phyloP scores from a whole-genome alignment of 2,797 vertebrate genomes.

The Sciurus carolinensis region DNA sequence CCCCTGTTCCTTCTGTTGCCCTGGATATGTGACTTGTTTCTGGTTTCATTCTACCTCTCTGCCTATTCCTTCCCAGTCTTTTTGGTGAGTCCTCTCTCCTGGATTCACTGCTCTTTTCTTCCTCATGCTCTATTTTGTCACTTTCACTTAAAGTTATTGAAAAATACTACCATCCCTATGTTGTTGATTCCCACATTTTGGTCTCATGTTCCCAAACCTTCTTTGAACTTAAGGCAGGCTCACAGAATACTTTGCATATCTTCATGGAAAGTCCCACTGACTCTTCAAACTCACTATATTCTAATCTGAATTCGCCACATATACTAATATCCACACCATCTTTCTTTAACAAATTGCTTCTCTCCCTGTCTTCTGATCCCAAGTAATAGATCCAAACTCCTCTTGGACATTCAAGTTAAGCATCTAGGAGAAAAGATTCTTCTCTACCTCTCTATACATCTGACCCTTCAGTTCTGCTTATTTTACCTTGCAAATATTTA shows the following conservation, averaged over 20 bases:
- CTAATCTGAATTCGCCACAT: neutral
- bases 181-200: neutral
- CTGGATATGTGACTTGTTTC: neutral
- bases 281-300: neutral
- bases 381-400: neutral
- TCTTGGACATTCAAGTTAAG: neutral
- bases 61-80: neutral
- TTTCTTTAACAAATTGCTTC: neutral
- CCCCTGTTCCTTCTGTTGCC: neutral
- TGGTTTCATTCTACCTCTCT: neutral
- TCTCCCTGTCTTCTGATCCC: neutral
- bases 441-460: neutral
- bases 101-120: neutral
- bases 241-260: neutral
- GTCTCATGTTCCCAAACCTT: neutral
- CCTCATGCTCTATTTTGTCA: neutral
- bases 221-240: constrained; percentile 19
- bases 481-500: constrained; percentile 34
- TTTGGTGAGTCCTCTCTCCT: neutral
- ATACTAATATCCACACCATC: neutral
- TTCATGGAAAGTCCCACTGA: neutral
- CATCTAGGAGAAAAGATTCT: neutral
- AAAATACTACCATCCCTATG: neutral
- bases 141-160: neutral
- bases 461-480: constrained; percentile 17